Percentiles rank a stretch among this genome's conserved stretches.
Conservation (phyloP, 92 coral and sea anemone genomes). For the Palythoa grandiflora region DNA sequence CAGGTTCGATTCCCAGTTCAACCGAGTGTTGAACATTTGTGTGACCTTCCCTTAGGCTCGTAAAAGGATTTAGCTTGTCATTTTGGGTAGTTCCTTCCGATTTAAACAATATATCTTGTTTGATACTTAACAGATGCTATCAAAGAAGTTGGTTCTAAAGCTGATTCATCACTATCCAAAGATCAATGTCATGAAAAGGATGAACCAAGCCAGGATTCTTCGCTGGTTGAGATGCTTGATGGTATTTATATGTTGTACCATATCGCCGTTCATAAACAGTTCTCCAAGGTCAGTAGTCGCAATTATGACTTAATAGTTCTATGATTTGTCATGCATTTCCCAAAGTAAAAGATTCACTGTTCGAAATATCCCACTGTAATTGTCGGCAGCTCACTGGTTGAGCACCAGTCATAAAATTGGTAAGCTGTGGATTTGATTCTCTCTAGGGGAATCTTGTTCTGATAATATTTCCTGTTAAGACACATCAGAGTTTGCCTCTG, state of each 20-base stretch:
- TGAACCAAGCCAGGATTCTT: constrained; percentile 72
- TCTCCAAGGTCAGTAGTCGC: constrained; percentile 81
- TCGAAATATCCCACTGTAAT: too few relatives aligned
- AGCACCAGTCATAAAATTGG: too few relatives aligned
- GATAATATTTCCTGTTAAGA: too few relatives aligned
- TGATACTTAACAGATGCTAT: constrained; percentile 44
- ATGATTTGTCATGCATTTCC: background rate
- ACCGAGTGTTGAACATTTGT: too few relatives aligned
- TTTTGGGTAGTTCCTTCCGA: background rate
- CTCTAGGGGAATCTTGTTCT: too few relatives aligned
- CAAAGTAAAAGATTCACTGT: background rate
- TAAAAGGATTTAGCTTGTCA: too few relatives aligned
- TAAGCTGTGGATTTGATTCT: too few relatives aligned
- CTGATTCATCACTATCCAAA: constrained; percentile 34
- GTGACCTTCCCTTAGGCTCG: too few relatives aligned
- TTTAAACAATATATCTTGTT: background rate
- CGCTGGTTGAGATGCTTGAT: constrained; percentile 95
- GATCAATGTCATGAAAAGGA: constrained; percentile 53
- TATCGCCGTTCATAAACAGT: constrained; percentile 97
- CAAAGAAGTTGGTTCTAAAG: constrained; percentile 55
- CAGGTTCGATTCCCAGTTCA: too few relatives aligned
- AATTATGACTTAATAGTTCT: background rate
- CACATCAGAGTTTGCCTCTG: too few relatives aligned
- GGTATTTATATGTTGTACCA: constrained; percentile 89
- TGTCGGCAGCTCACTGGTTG: too few relatives aligned